Percentiles rank a stretch among this genome's conserved stretches.
Evolutionary conservation across 2,113 vertebrate genomes (phyloP).

Genomic region (Anolis carolinensis): DNA sequence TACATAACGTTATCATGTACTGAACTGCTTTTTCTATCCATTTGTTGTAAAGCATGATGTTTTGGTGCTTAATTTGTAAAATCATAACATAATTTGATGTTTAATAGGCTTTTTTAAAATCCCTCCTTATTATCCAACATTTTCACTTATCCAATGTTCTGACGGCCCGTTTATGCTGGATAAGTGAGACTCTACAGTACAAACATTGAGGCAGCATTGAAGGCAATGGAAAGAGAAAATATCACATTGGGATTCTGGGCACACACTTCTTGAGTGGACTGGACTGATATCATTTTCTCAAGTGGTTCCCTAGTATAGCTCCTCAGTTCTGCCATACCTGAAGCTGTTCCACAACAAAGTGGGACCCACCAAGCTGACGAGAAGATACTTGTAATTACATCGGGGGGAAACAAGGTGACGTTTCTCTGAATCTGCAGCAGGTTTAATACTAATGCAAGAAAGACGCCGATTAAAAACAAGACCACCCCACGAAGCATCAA

Average conservation of each 20-base stretch:
- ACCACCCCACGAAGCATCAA: slow-evolving; percentile 87
- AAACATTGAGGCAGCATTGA: neutral
- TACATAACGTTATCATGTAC: too few species aligned
- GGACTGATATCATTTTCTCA: neutral
- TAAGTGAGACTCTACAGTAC: too few species aligned
- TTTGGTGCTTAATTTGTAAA: too few species aligned
- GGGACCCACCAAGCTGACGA: slow-evolving; percentile 97
- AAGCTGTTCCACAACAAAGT: slow-evolving; percentile 91
- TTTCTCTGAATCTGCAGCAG: slow-evolving; percentile 96
- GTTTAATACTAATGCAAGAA: slow-evolving; percentile 92
- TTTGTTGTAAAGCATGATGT: too few species aligned
- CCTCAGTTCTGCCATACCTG: slow-evolving; percentile 77
- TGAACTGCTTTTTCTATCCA: too few species aligned
- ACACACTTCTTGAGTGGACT: neutral
- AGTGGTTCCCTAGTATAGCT: neutral
- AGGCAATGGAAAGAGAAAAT: neutral
- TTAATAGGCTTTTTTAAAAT: too few species aligned
- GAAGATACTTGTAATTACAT: slow-evolving; percentile 93
- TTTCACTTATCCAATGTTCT: too few species aligned
- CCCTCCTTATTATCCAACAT: too few species aligned
- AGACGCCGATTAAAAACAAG: slow-evolving; percentile 92
- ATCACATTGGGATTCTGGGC: neutral
- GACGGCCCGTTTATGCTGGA: too few species aligned
- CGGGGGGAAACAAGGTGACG: slow-evolving; percentile 95
- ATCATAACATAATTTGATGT: too few species aligned